Evolutionary conservation across 2,888 invertebrate genomes (phyloP).

Genomic region (Reticulitermes lucifugus): DNA sequence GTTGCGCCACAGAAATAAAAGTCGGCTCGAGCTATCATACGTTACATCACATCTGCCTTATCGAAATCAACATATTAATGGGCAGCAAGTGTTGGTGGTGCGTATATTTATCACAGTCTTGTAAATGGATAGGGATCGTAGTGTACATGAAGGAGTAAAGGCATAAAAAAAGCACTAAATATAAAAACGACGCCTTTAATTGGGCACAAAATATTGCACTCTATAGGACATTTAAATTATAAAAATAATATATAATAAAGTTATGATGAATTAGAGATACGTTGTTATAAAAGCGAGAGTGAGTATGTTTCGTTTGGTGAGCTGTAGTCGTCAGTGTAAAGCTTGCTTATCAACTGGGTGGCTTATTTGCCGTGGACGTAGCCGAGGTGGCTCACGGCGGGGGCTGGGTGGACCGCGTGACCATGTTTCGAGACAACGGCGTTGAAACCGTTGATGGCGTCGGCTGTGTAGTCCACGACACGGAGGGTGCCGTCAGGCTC

Average conservation of each 20-base stretch:
- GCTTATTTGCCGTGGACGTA: constrained; percentile 27
- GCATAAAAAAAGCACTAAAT: neutral
- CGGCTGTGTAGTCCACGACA: constrained; percentile 55
- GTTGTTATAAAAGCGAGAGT: constrained; percentile 24
- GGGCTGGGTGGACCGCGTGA: constrained; percentile 44
- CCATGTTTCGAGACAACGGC: constrained; percentile 47
- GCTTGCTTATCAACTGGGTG: neutral
- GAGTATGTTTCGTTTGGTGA: constrained; percentile 6
- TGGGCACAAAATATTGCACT: constrained; percentile 20
- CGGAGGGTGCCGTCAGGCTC: constrained; percentile 55
- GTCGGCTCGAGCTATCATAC: too few relatives aligned
- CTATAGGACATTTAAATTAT: constrained; percentile 23
- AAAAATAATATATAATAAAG: constrained; percentile 9
- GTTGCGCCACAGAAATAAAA: too few relatives aligned
- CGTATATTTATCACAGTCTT: too few relatives aligned
- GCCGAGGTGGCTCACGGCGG: constrained; percentile 29
- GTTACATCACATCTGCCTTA: too few relatives aligned
- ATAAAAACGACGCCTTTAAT: constrained; percentile 18
- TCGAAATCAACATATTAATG: too few relatives aligned
- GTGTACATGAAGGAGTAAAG: neutral
- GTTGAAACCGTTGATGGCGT: constrained; percentile 54
- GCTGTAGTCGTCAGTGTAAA: neutral
- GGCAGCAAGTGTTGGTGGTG: too few relatives aligned
- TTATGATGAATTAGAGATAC: constrained; percentile 6
- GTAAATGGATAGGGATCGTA: too few relatives aligned